A percentile compares a stretch with the other conserved stretches of the same genome.
Conservation (phyloP, 2,888 invertebrate genomes). For the Rotaria sp. region DNA sequence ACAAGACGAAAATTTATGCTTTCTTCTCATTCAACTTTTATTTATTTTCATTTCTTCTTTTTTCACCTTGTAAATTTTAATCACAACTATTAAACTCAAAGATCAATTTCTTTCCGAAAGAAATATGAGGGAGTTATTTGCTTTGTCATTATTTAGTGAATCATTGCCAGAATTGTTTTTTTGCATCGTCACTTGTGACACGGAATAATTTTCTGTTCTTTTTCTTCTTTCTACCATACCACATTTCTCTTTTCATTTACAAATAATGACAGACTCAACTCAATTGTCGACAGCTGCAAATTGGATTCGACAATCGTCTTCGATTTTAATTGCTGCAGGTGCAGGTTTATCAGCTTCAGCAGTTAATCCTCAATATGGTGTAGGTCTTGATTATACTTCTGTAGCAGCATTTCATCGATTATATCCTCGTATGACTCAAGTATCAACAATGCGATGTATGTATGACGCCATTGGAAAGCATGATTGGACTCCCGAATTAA, state of each 20-base stretch:
- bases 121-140: not conserved
- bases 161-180: not conserved
- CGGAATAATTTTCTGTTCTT: not conserved
- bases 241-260: not conserved
- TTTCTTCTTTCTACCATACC: not conserved
- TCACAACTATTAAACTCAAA: too few species aligned
- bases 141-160: not conserved
- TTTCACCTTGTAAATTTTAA: too few species aligned
- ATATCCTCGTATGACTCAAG: constrained; percentile 4
- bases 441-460: constrained; percentile 3
- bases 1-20: too few species aligned
- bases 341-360: constrained; percentile 22
- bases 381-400: constrained; percentile 26
- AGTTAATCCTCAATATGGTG: not conserved
- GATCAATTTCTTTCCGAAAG: too few species aligned
- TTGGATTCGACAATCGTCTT: not conserved
- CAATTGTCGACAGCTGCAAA: not conserved
- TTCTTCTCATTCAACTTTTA: too few species aligned
- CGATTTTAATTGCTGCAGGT: not conserved
- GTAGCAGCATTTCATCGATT: not conserved
- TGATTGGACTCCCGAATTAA: not conserved
- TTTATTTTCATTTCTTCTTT: too few species aligned
- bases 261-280: not conserved
- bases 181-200: not conserved
- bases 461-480: constrained; percentile 1